Percentiles rank a stretch among this genome's conserved stretches.
Evolutionary conservation across 2,797 vertebrate species (phyloP).

Genomic region (Nasua narica): DNA sequence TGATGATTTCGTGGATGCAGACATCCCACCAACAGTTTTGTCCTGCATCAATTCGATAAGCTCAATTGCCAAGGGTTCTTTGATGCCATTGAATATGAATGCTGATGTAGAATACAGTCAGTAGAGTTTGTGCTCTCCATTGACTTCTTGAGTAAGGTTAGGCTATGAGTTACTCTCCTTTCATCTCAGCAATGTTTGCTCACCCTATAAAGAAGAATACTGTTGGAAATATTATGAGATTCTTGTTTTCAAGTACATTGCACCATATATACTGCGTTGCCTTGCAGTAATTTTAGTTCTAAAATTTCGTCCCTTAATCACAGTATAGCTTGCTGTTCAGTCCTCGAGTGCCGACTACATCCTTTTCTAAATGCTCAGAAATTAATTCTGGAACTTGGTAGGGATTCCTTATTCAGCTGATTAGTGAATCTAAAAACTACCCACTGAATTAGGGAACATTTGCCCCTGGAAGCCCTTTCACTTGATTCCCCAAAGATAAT

Average conservation of each 20-base stretch:
- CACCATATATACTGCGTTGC: neutral
- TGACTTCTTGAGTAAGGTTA: neutral
- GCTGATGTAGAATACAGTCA: neutral
- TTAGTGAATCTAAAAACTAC: neutral
- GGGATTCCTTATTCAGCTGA: neutral
- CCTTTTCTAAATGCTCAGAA: neutral
- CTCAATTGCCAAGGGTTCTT: neutral
- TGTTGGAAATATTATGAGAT: neutral
- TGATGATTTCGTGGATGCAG: neutral
- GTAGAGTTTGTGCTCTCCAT: neutral
- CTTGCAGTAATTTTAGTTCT: neutral
- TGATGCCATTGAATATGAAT: neutral
- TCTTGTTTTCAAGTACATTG: neutral
- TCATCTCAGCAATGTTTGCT: neutral
- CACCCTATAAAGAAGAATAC: neutral
- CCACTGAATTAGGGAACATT: neutral
- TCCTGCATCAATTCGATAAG: neutral
- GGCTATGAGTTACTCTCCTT: neutral
- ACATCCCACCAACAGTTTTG: neutral
- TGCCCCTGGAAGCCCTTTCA: neutral
- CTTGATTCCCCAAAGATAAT: neutral
- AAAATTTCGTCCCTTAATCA: neutral
- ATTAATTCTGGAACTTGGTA: neutral
- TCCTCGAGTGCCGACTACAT: neutral
- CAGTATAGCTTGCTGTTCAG: neutral